A percentile compares a stretch with the other conserved stretches of the same genome.
Conservation (phyloP, 2,797 vertebrate genomes). For the Steatocranus sp. region DNA sequence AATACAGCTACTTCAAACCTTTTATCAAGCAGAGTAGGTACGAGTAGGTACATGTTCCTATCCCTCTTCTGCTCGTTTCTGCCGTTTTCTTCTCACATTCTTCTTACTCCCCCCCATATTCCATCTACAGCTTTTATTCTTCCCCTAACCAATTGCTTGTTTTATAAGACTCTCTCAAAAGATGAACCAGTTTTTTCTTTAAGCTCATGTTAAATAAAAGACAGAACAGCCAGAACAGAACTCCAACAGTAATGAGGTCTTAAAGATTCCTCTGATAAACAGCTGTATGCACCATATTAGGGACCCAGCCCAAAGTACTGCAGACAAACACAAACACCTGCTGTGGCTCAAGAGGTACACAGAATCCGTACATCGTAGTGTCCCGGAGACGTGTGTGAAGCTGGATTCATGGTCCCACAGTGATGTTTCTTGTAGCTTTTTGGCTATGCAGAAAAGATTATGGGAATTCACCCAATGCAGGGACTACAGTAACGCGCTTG, state of each 20-base stretch:
- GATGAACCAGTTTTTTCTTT: background rate
- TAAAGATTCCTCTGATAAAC: background rate
- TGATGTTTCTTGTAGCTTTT: background rate
- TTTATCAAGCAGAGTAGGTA: slow-evolving; percentile 6
- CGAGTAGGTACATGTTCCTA: background rate
- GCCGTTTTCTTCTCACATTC: background rate
- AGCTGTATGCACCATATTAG: background rate
- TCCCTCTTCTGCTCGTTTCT: background rate
- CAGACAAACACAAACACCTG: background rate
- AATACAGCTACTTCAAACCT: slow-evolving; percentile 30
- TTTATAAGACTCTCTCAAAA: background rate
- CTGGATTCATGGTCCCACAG: background rate
- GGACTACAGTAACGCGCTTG: background rate
- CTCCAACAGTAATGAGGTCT: background rate
- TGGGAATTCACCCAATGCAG: background rate
- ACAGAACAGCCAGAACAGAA: background rate
- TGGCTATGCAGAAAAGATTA: background rate
- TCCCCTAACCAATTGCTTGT: background rate
- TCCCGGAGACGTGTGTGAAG: background rate
- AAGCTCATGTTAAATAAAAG: background rate
- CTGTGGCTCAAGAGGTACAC: background rate
- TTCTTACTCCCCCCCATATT: background rate
- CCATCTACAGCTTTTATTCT: background rate
- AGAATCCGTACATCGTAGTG: background rate
- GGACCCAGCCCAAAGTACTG: background rate